These are phyloP conservation scores for Xestia xanthographa DNA, from an alignment of 2,888 invertebrate genomes.

Conservation along the genomic window DNA sequence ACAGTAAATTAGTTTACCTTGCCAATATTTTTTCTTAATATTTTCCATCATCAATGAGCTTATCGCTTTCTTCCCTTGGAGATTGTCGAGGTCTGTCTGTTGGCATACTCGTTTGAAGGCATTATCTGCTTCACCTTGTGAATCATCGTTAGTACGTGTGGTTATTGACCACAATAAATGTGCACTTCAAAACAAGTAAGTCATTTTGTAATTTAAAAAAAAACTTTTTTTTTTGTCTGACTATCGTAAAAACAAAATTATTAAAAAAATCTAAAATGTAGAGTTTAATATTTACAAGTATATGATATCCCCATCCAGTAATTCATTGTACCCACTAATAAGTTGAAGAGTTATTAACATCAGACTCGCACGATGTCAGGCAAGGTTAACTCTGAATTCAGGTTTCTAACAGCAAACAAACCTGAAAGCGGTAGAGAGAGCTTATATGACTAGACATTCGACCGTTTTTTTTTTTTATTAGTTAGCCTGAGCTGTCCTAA, in stretches of 20 bases:
- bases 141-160: too few relatives aligned
- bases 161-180: background rate
- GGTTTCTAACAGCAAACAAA: background rate
- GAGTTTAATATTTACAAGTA: background rate
- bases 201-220: too few relatives aligned
- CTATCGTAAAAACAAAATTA: background rate
- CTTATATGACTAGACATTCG: too few relatives aligned
- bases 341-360: background rate
- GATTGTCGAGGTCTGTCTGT: background rate
- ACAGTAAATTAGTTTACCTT: background rate
- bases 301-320: background rate
- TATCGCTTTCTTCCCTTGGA: background rate
- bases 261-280: background rate
- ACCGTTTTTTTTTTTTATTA: too few relatives aligned
- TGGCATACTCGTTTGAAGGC: background rate
- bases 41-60: background rate
- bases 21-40: background rate
- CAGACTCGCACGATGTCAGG: background rate
- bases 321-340: too few relatives aligned
- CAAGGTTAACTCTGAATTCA: background rate
- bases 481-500: too few relatives aligned
- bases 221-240: background rate
- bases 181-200: background rate
- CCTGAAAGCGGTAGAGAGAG: background rate
- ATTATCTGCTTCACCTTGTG: background rate